Percentiles rank a stretch among this genome's conserved stretches.
These are phyloP conservation scores for Pyrgus malvae DNA, from an alignment of 2,888 invertebrate genomes.

Conservation along the genomic window DNA sequence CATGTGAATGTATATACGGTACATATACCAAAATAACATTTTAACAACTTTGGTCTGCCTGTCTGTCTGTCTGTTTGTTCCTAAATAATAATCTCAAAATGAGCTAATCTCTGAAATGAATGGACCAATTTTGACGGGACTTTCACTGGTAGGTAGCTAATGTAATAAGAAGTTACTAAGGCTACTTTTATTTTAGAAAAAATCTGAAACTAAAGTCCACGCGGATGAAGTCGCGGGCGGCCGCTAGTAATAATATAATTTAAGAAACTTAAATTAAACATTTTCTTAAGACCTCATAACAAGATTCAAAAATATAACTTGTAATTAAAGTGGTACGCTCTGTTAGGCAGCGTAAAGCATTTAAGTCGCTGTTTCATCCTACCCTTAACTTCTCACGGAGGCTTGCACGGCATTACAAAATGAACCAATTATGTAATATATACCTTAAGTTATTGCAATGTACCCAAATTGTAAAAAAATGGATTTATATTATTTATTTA, in stretches of 20 bases:
- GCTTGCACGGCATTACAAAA: constrained; percentile 17
- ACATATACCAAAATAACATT: too few relatives aligned
- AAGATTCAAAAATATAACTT: constrained; percentile 22
- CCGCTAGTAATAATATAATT: constrained; percentile 12
- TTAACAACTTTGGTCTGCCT: too few relatives aligned
- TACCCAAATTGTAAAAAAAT: constrained; percentile 3
- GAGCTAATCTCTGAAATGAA: too few relatives aligned
- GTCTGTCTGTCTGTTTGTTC: too few relatives aligned
- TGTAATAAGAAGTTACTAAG: too few relatives aligned
- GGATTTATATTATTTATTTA: constrained; percentile 12
- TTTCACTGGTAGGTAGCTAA: too few relatives aligned
- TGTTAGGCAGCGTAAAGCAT: constrained; percentile 29
- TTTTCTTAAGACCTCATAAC: constrained; percentile 5
- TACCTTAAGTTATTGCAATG: constrained; percentile 15
- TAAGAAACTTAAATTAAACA: constrained; percentile 13
- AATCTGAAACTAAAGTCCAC: too few relatives aligned
- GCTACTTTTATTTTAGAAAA: too few relatives aligned
- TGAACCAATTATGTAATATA: constrained; percentile 18
- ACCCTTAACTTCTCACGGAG: constrained; percentile 19
- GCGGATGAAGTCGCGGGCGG: too few relatives aligned
- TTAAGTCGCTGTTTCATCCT: constrained; percentile 21
- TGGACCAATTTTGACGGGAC: too few relatives aligned
- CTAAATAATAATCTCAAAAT: too few relatives aligned
- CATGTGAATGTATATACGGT: too few relatives aligned
- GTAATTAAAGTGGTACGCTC: constrained; percentile 30